These are phyloP conservation scores for Strigamia crassipes DNA, from an alignment of 2,888 invertebrate species.

Conservation along the genomic window DNA sequence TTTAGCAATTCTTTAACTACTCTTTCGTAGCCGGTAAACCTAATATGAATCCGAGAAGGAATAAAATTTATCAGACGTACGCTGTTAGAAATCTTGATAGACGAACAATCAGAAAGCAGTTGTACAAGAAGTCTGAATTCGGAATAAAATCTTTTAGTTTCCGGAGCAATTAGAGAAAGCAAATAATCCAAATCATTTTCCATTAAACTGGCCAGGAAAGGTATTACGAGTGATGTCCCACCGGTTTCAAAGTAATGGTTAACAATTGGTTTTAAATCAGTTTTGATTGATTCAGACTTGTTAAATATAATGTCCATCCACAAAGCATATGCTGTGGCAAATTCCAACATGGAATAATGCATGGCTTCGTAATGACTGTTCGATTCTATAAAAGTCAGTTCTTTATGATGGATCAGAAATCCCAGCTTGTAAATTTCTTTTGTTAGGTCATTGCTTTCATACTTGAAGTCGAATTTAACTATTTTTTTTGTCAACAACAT, in stretches of 20 bases:
- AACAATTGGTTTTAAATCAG: background rate
- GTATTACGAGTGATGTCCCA: background rate
- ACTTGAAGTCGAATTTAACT: background rate
- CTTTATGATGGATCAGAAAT: background rate
- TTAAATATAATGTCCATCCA: background rate
- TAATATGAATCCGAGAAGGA: too few relatives aligned
- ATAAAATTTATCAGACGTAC: too few relatives aligned
- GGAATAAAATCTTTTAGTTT: too few relatives aligned
- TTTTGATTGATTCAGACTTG: background rate
- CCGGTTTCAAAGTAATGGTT: background rate
- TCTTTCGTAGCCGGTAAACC: too few relatives aligned
- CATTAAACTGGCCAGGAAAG: background rate
- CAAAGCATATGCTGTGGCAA: background rate
- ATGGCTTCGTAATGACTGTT: background rate
- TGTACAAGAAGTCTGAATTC: too few relatives aligned
- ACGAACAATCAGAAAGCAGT: too few relatives aligned
- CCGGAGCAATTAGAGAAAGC: too few relatives aligned
- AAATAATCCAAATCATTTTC: background rate
- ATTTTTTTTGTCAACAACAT: background rate
- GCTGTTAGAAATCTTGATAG: too few relatives aligned
- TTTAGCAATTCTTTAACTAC: too few relatives aligned
- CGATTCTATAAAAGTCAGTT: background rate
- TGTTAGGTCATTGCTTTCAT: background rate
- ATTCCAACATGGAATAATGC: background rate
- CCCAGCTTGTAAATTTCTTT: background rate